These are phyloP conservation scores for Anolis apletophallus DNA, from an alignment of 2,797 vertebrate species.

Conservation along the genomic window DNA sequence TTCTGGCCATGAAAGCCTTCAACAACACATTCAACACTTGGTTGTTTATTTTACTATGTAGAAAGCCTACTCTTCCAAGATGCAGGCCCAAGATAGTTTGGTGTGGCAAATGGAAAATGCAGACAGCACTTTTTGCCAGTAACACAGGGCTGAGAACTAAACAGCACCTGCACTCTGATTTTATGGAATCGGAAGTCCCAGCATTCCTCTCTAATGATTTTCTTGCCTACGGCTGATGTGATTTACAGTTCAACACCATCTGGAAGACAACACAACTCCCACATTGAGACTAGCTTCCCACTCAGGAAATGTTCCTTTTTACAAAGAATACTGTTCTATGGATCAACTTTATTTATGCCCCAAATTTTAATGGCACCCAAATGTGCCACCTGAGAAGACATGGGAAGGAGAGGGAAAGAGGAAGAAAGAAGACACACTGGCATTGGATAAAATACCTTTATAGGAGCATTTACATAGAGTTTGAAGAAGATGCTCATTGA, in stretches of 20 bases:
- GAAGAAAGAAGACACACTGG: not conserved
- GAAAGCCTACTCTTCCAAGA: slow-evolving; percentile 5
- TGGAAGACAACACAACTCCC: too few relatives aligned
- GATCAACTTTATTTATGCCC: not conserved
- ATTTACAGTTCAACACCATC: too few relatives aligned
- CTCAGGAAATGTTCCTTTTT: not conserved
- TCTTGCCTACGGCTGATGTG: too few relatives aligned
- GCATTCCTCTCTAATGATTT: too few relatives aligned
- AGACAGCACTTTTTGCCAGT: not conserved
- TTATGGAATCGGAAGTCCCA: too few relatives aligned
- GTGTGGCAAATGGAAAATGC: too few relatives aligned
- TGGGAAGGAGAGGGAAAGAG: too few relatives aligned
- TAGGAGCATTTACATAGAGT: not conserved
- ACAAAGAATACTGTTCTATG: not conserved
- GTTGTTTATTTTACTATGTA: not conserved
- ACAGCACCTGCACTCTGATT: too few relatives aligned
- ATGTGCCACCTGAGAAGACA: not conserved
- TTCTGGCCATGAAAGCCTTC: too few relatives aligned
- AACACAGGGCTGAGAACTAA: not conserved
- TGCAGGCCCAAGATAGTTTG: not conserved
- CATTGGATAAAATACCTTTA: not conserved
- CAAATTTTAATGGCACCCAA: not conserved
- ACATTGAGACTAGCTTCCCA: too few relatives aligned
- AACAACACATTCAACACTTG: not conserved
- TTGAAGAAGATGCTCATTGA: not conserved